Base-by-base conservation (phyloP, 2,888 invertebrate genomes). In the Cistogaster globosa region DNA sequence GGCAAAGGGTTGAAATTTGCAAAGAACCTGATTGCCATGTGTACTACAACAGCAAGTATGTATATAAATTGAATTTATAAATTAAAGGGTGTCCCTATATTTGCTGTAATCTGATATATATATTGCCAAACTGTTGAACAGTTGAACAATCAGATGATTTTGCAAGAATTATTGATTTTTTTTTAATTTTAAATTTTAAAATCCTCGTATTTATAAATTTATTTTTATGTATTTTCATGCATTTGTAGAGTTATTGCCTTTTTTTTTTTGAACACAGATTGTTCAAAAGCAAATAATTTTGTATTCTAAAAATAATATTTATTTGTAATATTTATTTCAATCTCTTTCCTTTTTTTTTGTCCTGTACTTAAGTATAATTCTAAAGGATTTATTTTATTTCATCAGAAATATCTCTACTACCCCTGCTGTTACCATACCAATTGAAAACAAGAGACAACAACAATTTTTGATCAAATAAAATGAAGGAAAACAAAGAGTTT, bases 371-470 rank as follows among this genome's bases (percentile, higher is more conserved):
- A 53, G 20, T 14, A 5, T 38, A 51, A 60, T 69, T 26, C 68
- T 51, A 36, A 3, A 63, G 69, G 71, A 78, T 63, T 71, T 78
- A 62, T 71, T 63, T 63, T 78, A 62, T 71, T 63, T 78, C 55
- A 48, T 78, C 45, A 45, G 16, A 58, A 45, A 57, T 48, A 38
- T 60, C 8, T 8, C 12, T 42, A 12, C 32, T 32, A 32, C 6
- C 8, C 8, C 7, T 42, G 42, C 42, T 42, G 42, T 12, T 42
- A 12, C 42, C 42, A 42, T 42, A 42, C 42, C 4, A 77, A 20
- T 67, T 60, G n/a, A 14, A 55, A 53, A 22, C 7, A 74, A 63
- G 36, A 51, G 22, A 45, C 68, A 68, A 42, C 51, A 72, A 63
- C n/a, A 72, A 71, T 18, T 26, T 22, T 32, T 38, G 22, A 45